phyloP scores from a whole-genome alignment of 2,888 invertebrate genomes.

The Sclerodermus sp. region DNA sequence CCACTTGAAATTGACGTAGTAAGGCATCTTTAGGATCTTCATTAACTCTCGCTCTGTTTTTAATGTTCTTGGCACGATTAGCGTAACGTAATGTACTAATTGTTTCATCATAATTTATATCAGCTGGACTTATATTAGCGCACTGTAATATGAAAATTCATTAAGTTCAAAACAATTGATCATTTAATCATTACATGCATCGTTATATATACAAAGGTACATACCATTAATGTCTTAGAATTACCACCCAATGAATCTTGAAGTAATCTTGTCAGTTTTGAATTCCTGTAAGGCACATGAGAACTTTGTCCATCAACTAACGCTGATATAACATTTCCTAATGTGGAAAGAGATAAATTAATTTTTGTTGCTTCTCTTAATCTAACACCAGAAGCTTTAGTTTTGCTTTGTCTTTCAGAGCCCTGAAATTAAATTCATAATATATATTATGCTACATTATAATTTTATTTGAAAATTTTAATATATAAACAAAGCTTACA shows the following conservation, averaged over 20 bases:
- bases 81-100: slow-evolving; percentile 96
- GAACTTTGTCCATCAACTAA: slow-evolving; percentile 96
- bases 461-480: slow-evolving; percentile 6
- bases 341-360: slow-evolving; percentile 92
- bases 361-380: slow-evolving; percentile 97
- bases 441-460: not conserved
- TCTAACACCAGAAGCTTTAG: slow-evolving; percentile 90
- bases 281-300: slow-evolving; percentile 97
- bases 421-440: too few species aligned
- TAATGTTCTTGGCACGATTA: slow-evolving; percentile 95
- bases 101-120: slow-evolving; percentile 95
- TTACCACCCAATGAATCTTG: slow-evolving; percentile 98
- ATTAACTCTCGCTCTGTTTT: slow-evolving; percentile 93
- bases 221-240: slow-evolving; percentile 90
- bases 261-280: slow-evolving; percentile 89
- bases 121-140: slow-evolving; percentile 96
- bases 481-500: slow-evolving; percentile 60
- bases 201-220: too few species aligned
- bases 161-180: too few species aligned
- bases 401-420: slow-evolving; percentile 95
- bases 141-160: slow-evolving; percentile 64
- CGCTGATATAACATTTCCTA: slow-evolving; percentile 98
- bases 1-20: slow-evolving; percentile 92
- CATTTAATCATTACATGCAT: too few species aligned
- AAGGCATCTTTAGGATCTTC: slow-evolving; percentile 97